Percentiles rank a stretch among this genome's conserved stretches.
Conservation (phyloP, 2,797 vertebrate species). For the Oophaga sylvatica region DNA sequence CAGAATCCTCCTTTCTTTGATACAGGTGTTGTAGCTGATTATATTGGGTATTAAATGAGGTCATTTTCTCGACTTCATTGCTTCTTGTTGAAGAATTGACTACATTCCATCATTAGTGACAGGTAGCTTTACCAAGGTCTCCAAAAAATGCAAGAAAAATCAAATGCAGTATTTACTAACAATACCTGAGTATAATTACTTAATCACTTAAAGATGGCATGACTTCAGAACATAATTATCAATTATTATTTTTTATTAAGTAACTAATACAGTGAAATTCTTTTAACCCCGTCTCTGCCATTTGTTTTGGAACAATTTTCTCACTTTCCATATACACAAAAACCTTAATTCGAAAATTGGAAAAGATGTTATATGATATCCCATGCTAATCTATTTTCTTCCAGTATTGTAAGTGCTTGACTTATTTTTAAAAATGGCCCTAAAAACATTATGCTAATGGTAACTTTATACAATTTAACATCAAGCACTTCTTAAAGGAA, state of each 20-base stretch:
- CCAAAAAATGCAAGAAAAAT: background rate
- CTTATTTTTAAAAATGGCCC: too few relatives aligned
- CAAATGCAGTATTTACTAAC: background rate
- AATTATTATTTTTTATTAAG: background rate
- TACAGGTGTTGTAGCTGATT: slow-evolving; percentile 58
- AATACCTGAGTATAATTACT: background rate
- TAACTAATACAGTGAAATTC: background rate
- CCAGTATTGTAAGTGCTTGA: too few relatives aligned
- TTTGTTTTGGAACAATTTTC: too few relatives aligned
- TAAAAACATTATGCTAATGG: too few relatives aligned
- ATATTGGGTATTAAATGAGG: slow-evolving; percentile 43
- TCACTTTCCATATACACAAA: too few relatives aligned
- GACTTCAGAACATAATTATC: background rate
- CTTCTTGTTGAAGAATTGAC: slow-evolving; percentile 47
- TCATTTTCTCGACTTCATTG: slow-evolving; percentile 47
- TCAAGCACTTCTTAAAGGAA: too few relatives aligned
- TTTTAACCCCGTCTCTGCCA: background rate
- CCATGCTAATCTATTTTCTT: too few relatives aligned
- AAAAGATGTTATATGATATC: too few relatives aligned
- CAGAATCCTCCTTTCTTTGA: slow-evolving; percentile 30
- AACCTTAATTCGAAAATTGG: too few relatives aligned
- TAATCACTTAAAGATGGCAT: background rate
- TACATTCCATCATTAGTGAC: slow-evolving; percentile 47
- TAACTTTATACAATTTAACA: too few relatives aligned
- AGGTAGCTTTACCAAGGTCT: background rate